These are phyloP conservation scores for Cyrtodaria siliqua DNA, from an alignment of 2,888 invertebrate genomes.

Conservation along the genomic window DNA sequence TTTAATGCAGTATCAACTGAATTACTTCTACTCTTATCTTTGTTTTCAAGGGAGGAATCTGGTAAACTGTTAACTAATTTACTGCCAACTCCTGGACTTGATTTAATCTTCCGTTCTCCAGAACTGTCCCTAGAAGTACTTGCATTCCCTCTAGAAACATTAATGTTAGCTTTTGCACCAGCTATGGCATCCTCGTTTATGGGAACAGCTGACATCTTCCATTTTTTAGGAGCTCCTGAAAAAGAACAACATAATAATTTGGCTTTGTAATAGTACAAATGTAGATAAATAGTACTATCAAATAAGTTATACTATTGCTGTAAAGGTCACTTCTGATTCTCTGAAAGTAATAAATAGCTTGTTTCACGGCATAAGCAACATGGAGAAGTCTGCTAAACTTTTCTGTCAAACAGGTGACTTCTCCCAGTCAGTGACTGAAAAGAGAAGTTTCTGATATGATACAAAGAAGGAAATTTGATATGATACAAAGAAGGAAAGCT, in stretches of 20 bases:
- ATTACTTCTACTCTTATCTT: constrained; percentile 28
- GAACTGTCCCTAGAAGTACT: constrained; percentile 29
- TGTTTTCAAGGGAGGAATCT: constrained; percentile 49
- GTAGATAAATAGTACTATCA: too few relatives aligned
- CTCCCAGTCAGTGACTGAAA: too few relatives aligned
- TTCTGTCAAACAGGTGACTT: too few relatives aligned
- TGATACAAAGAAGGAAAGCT: too few relatives aligned
- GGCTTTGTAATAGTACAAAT: too few relatives aligned
- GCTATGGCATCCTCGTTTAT: constrained; percentile 48
- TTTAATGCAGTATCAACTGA: background rate
- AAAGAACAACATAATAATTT: constrained; percentile 1
- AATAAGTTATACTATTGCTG: too few relatives aligned
- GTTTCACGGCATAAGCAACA: too few relatives aligned
- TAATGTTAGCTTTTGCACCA: background rate
- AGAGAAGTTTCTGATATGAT: too few relatives aligned
- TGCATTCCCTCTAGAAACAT: constrained; percentile 1
- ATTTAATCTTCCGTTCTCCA: constrained; percentile 26
- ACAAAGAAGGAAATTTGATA: too few relatives aligned
- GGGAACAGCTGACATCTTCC: constrained; percentile 57
- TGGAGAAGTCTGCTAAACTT: too few relatives aligned
- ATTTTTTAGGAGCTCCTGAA: constrained; percentile 63
- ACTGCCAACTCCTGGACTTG: constrained; percentile 1
- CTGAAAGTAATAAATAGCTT: too few relatives aligned
- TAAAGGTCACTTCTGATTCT: too few relatives aligned
- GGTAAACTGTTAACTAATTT: constrained; percentile 8